A percentile compares a stretch with the other conserved stretches of the same genome.
phyloP scores from a whole-genome alignment of 2,888 invertebrate genomes.

The Oscheius sp. region DNA sequence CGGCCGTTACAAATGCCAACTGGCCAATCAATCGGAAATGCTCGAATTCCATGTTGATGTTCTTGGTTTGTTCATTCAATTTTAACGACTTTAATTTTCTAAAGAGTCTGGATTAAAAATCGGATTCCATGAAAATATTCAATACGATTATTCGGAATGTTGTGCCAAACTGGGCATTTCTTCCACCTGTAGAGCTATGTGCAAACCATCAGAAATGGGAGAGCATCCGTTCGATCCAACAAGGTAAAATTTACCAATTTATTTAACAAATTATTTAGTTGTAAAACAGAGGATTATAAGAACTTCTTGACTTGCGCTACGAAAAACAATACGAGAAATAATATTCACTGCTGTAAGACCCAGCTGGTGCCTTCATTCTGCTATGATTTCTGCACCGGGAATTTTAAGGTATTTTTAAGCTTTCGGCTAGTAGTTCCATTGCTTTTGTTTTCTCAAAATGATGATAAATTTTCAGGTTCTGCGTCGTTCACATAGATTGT shows the following conservation, averaged over 20 bases:
- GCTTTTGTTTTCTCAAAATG: not conserved
- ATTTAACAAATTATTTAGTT: conserved; percentile 37
- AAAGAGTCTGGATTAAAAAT: conserved; percentile 64
- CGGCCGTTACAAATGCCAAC: conserved; percentile 64
- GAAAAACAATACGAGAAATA: conserved; percentile 62
- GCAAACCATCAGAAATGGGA: conserved; percentile 72
- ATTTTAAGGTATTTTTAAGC: conserved; percentile 51
- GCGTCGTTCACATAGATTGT: conserved; percentile 66
- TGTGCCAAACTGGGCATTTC: conserved; percentile 84
- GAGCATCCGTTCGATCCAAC: conserved; percentile 68
- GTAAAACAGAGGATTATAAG: conserved; percentile 67
- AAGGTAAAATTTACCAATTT: conserved; percentile 34
- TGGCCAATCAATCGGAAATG: conserved; percentile 59
- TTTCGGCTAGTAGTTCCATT: not conserved
- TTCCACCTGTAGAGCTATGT: conserved; percentile 82
- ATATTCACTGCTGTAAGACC: conserved; percentile 69
- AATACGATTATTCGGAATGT: conserved; percentile 75
- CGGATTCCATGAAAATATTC: conserved; percentile 66
- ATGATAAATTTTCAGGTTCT: conserved; percentile 62
- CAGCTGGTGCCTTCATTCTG: conserved; percentile 69
- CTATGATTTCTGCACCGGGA: conserved; percentile 67
- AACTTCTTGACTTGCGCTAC: conserved; percentile 67
- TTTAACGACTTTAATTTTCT: conserved; percentile 32
- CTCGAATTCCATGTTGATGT: conserved; percentile 68
- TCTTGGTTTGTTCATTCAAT: conserved; percentile 55